Conservation (phyloP, 2,797 vertebrate species). For the Pangasius djambal region DNA sequence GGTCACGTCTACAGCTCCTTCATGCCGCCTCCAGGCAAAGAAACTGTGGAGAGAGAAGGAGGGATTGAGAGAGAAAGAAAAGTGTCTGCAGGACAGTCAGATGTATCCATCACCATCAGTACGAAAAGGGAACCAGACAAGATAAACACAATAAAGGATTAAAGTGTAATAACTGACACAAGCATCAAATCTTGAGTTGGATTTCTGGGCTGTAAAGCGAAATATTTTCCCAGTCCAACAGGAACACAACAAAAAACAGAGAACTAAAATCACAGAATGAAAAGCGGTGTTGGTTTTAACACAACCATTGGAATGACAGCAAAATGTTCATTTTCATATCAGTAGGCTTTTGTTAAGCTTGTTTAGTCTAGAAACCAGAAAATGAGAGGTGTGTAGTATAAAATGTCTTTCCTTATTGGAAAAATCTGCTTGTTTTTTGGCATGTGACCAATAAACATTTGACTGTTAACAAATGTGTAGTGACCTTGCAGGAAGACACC, state of each 20-base stretch:
- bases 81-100: background rate
- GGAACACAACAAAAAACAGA: background rate
- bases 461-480: background rate
- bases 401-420: background rate
- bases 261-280: background rate
- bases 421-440: background rate
- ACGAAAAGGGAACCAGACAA: conserved; percentile 24
- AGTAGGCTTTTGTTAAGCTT: background rate
- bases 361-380: background rate
- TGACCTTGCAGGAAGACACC: background rate
- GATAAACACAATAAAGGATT: conserved; percentile 38
- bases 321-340: background rate
- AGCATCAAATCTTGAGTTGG: background rate
- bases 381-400: background rate
- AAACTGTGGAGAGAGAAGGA: conserved; percentile 2
- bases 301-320: background rate
- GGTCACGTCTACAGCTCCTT: conserved; percentile 52
- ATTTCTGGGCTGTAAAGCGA: conserved; percentile 1
- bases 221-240: background rate
- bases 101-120: conserved; percentile 28
- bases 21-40: conserved; percentile 43
- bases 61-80: background rate
- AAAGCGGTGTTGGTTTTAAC: background rate
- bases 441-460: background rate
- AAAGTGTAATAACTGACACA: conserved; percentile 24